phyloP scores from a whole-genome alignment of 1,140 invertebrate species.

The Drosophila kikkawai region DNA sequence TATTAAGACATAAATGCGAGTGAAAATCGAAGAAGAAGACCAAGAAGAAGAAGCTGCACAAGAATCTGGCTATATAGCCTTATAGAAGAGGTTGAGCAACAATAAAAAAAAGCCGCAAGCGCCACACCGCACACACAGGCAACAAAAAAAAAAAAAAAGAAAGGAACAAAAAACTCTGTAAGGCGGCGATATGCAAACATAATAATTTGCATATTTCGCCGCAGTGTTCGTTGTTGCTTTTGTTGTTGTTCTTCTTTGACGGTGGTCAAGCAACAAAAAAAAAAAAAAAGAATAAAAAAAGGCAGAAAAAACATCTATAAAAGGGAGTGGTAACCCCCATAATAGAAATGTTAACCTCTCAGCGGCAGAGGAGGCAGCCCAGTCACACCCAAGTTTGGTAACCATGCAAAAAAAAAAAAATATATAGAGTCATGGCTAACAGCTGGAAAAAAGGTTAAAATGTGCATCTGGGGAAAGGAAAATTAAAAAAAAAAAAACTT shows the following conservation, averaged over 20 bases:
- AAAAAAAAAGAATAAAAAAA: neutral
- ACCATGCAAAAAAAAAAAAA: slow-evolving; percentile 1
- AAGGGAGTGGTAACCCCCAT: slow-evolving; percentile 49
- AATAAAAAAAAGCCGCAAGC: slow-evolving; percentile 61
- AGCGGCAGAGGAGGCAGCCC: slow-evolving; percentile 13
- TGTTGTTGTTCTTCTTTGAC: slow-evolving; percentile 37
- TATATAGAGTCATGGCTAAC: slow-evolving; percentile 1
- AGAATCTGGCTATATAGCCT: slow-evolving; percentile 18
- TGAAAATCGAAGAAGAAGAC: slow-evolving; percentile 3
- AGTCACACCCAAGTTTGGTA: slow-evolving; percentile 40
- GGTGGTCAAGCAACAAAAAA: slow-evolving; percentile 46
- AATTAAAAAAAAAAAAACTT: neutral
- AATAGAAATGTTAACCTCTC: slow-evolving; percentile 66
- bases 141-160: slow-evolving; percentile 1
- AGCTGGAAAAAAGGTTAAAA: slow-evolving; percentile 20
- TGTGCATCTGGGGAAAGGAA: neutral
- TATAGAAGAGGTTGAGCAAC: slow-evolving; percentile 20
- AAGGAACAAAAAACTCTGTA: slow-evolving; percentile 11
- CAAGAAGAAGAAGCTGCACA: slow-evolving; percentile 16
- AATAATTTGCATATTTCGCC: slow-evolving; percentile 65
- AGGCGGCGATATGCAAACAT: slow-evolving; percentile 62
- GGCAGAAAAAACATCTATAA: slow-evolving; percentile 33
- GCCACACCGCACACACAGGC: slow-evolving; percentile 33
- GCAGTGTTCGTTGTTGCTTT: slow-evolving; percentile 32
- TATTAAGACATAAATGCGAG: slow-evolving; percentile 70